A percentile compares a stretch with the other conserved stretches of the same genome.
Conservation (phyloP, 2,113 vertebrate genomes). For the Passer montanus region DNA sequence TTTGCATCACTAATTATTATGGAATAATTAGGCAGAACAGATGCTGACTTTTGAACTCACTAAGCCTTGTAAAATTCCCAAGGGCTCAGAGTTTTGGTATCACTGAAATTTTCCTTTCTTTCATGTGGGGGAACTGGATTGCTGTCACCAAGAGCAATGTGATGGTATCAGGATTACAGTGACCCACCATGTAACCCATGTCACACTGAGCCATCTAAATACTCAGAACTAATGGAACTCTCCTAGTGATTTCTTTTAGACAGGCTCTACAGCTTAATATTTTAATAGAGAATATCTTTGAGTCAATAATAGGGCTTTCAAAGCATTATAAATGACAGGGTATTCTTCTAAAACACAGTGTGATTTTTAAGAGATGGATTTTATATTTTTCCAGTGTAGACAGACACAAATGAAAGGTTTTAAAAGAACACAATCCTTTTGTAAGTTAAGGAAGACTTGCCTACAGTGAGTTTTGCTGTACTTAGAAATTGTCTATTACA, state of each 20-base stretch:
- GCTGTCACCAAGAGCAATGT: not conserved
- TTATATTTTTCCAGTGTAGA: not conserved
- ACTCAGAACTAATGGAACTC: not conserved
- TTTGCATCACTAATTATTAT: conserved; percentile 59
- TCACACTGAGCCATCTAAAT: not conserved
- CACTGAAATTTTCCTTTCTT: not conserved
- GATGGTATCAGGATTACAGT: not conserved
- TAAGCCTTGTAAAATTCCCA: conserved; percentile 5
- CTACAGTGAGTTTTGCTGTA: not conserved
- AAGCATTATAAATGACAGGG: not conserved
- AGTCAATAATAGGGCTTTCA: not conserved
- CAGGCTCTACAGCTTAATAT: not conserved
- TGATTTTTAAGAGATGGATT: not conserved
- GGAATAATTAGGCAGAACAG: conserved; percentile 58
- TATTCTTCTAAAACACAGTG: not conserved
- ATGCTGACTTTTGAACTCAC: conserved; percentile 48
- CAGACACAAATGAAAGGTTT: not conserved
- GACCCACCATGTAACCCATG: not conserved
- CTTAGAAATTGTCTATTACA: not conserved
- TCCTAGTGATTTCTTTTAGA: not conserved
- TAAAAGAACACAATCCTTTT: not conserved
- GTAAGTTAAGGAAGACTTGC: not conserved
- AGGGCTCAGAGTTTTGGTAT: not conserved
- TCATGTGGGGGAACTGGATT: not conserved
- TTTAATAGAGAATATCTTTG: not conserved